Conservation (phyloP, 2,113 vertebrate genomes). For the Cryptomyrus ogoouensis region DNA sequence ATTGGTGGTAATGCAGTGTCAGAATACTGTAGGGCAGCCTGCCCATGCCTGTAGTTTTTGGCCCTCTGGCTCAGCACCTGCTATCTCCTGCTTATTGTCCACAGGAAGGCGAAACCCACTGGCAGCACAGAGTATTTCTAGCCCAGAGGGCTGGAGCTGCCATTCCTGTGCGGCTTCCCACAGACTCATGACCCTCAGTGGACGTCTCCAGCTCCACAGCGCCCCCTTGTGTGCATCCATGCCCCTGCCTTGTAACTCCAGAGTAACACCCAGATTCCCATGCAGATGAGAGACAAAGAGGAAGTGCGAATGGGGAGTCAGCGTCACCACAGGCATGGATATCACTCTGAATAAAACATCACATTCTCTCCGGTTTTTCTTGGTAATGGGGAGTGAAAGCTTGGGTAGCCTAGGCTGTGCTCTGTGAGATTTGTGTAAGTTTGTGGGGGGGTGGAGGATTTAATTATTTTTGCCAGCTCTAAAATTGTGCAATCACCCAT, state of each 20-base stretch:
- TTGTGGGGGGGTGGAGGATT: not conserved
- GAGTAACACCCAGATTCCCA: not conserved
- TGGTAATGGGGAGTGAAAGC: not conserved
- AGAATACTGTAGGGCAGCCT: not conserved
- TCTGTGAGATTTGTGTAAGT: slow-evolving; percentile 3
- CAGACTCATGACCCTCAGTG: slow-evolving; percentile 16
- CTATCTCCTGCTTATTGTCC: not conserved
- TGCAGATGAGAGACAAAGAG: not conserved
- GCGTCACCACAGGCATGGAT: not conserved
- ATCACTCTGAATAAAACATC: not conserved
- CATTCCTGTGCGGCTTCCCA: not conserved
- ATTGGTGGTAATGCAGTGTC: not conserved
- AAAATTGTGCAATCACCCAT: not conserved
- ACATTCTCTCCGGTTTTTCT: not conserved
- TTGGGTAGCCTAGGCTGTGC: not conserved
- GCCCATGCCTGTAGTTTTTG: not conserved
- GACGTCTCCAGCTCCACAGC: slow-evolving; percentile 1
- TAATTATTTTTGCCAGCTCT: not conserved
- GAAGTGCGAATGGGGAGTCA: not conserved
- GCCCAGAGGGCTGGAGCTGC: slow-evolving; percentile 35
- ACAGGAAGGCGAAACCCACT: slow-evolving; percentile 55
- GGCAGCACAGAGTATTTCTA: slow-evolving; percentile 51
- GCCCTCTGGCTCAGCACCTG: not conserved
- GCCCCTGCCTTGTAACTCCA: not conserved
- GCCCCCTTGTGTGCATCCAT: slow-evolving; percentile 16